Evolutionary conservation across 2,888 invertebrate genomes (phyloP), one percentile per base, ranked within the genome.

Genomic region (Dynastes grantii): DNA sequence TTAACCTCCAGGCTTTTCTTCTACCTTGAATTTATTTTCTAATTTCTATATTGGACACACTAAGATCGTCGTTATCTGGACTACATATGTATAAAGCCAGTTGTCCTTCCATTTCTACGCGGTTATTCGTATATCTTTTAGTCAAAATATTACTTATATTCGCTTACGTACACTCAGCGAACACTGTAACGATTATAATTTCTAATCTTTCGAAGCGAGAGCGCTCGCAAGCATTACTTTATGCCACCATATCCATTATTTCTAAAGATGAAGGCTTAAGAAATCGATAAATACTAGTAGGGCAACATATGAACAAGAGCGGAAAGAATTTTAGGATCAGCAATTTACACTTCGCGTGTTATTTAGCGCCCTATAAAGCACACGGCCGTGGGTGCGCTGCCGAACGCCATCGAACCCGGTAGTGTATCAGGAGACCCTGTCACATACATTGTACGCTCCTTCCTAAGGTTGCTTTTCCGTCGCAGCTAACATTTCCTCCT

Each of bases 261-360:
- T 68, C 51, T 53, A 5, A 32, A 55, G 40, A 45, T 27, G 40
- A 27, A 45, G 58, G 40, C 73, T 45, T 75, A 61, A 75, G 68
- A 81, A 84, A 84, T 84, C 84, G 82, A 84, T 83, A 84, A 83
- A 83, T 84, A 83, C 83, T 83, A 77, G 82, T 76, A 76, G 80
- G 76, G 82, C 81, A 82, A 83, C 81, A 81, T 83, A 83, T 83
- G 83, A 83, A 84, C 80, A 76, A 78, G 76, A 80, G 81, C 79
- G 82, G 75, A 81, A 84, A 82, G 83, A 83, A 84, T 83, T 84
- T 84, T 81, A 81, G 81, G 81, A 80, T 81, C 80, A 67, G 81
- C 81, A 80, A 77, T 78, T 78, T 80, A 73, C 76, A 79, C 75
- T 80, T 64, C 80, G 80, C 78, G 80, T 82, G 81, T 82, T 82